Percentiles rank a stretch among this genome's conserved stretches.
Evolutionary conservation across 2,888 invertebrate species (phyloP).

Genomic region (Dryadula phaetusa): DNA sequence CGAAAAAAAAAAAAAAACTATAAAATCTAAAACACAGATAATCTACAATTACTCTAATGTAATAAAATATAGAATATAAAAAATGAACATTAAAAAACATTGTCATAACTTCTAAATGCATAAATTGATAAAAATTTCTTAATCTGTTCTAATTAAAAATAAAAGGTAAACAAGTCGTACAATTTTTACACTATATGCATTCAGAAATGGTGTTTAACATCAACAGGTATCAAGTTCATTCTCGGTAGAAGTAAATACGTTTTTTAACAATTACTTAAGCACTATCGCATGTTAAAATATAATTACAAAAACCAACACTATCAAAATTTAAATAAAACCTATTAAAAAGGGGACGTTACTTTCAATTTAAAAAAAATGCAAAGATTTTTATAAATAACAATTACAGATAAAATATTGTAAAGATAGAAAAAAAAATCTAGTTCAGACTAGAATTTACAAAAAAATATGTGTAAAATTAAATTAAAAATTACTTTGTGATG

Average conservation of each 20-base stretch:
- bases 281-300: constrained; percentile 8
- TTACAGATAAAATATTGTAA: not conserved
- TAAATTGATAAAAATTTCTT: constrained; percentile 7
- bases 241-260: not conserved
- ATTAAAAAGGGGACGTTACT: not conserved
- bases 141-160: not conserved
- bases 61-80: constrained; percentile 30
- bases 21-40: constrained; percentile 22
- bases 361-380: no score
- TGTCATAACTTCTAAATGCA: constrained; percentile 16
- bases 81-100: not conserved
- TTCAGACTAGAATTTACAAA: constrained; percentile 12
- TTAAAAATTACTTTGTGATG: constrained; percentile 12
- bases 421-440: constrained; percentile 1
- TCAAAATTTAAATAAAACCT: constrained; percentile 7
- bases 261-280: constrained; percentile 19
- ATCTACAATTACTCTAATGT: not conserved
- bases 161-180: not conserved
- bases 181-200: constrained; percentile 9
- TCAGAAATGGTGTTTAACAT: not conserved
- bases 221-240: not conserved
- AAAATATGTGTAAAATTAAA: not conserved
- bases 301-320: constrained; percentile 11
- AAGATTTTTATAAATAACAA: not conserved
- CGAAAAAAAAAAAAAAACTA: not conserved